Percentiles rank a stretch among this genome's conserved stretches.
Conservation (phyloP, 2,888 invertebrate genomes). For the Athrips mouffetella region DNA sequence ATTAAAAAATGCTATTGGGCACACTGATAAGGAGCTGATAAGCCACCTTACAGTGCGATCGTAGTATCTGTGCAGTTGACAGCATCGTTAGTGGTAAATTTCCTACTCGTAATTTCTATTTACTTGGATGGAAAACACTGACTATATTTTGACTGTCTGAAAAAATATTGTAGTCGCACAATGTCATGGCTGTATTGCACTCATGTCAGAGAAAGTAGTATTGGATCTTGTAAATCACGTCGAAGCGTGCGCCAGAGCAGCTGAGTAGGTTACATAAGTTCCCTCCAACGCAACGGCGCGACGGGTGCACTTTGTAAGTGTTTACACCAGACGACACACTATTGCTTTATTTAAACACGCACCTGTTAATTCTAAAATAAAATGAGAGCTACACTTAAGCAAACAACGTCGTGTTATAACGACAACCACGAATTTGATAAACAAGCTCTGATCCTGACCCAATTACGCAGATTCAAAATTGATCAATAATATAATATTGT, state of each 20-base stretch:
- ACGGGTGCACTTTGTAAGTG: background rate
- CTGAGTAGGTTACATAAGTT: conserved; percentile 24
- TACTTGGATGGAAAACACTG: too few relatives aligned
- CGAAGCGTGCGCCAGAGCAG: conserved; percentile 22
- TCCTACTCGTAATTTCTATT: too few relatives aligned
- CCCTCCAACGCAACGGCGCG: background rate
- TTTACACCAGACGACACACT: background rate
- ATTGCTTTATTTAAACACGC: conserved; percentile 10
- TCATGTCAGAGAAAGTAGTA: conserved; percentile 44
- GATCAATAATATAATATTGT: background rate
- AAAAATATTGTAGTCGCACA: conserved; percentile 1
- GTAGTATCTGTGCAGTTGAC: too few relatives aligned
- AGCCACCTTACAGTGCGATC: too few relatives aligned
- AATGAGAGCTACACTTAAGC: background rate
- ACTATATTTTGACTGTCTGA: too few relatives aligned
- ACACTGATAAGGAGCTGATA: too few relatives aligned
- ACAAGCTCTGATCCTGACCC: conserved; percentile 1
- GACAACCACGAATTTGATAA: background rate
- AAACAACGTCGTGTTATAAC: background rate
- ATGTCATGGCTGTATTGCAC: conserved; percentile 39
- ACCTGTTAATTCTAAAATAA: conserved; percentile 6
- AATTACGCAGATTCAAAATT: background rate
- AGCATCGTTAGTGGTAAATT: too few relatives aligned
- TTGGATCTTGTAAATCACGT: conserved; percentile 28
- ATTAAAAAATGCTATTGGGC: too few relatives aligned